Conservation (phyloP, 2,888 invertebrate species). For the Elysia crispata region DNA sequence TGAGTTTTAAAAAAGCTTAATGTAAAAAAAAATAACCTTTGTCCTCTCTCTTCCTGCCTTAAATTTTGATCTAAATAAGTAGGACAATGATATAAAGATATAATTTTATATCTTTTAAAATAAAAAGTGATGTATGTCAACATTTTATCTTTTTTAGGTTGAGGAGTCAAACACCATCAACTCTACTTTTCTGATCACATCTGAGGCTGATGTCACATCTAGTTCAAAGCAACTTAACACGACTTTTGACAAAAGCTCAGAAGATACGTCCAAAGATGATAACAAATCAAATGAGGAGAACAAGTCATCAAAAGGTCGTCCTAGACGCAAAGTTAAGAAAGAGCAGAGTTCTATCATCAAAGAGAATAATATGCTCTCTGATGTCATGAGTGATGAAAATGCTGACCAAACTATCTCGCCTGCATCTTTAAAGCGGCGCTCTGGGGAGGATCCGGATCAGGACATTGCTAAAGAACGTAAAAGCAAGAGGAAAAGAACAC, state of each 20-base stretch:
- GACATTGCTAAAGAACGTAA: constrained; percentile 33
- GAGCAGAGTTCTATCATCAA: neutral
- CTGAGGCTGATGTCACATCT: no score
- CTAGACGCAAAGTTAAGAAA: constrained; percentile 24
- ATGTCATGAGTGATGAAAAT: constrained; percentile 13
- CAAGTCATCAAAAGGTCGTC: neutral
- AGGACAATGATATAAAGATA: no score
- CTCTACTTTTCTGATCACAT: no score
- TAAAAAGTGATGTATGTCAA: no score
- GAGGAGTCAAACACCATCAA: no score
- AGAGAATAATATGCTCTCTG: neutral
- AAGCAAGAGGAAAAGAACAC: constrained; percentile 40
- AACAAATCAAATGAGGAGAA: neutral
- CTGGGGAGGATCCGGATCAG: constrained; percentile 35
- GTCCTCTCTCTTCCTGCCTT: no score
- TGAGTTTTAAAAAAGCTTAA: no score
- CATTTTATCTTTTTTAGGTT: no score
- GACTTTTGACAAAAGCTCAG: constrained; percentile 26
- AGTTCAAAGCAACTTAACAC: neutral
- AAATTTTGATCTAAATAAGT: no score
- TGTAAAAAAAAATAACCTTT: no score
- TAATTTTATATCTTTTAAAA: no score
- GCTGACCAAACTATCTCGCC: constrained; percentile 19
- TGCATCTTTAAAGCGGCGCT: constrained; percentile 38
- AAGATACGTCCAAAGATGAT: neutral